Base-by-base conservation (phyloP, 2,113 vertebrate species). In the Hippocampus barbouri region DNA sequence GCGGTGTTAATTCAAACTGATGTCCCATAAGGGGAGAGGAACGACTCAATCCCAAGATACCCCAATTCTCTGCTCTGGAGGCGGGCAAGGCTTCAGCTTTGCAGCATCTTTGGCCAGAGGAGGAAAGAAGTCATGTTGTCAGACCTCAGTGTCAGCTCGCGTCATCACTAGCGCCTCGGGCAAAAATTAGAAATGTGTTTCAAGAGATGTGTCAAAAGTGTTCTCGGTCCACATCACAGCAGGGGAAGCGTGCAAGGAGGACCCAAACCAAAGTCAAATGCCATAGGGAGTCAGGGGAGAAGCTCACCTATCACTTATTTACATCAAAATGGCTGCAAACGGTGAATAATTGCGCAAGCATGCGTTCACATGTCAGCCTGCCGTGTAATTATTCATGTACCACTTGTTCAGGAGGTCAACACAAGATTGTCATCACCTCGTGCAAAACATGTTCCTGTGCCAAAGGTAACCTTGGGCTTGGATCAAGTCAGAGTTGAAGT, bases 191-290 rank as follows among this genome's bases (percentile, higher is more conserved):
- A 83, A 83, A 83, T 83, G 81, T 83, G 72, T 87, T 88, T 81
- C 79, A 16, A 82, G 88, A 92, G 86, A 92, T 81, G 86, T 92
- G 92, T 92, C 91, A 92, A 72, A 90, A 88, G 84, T 77, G 86
- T 86, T 92, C 89, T 89, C 73, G 74, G 89, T 91, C 89, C 86
- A 89, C 85, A 87, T 91, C 89, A 86, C 86, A 81, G 81, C 77
- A 62, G 70, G 75, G 85, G 18, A 71, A 88, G 70, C 53, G 81
- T 77, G 86, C 64, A 11, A 73, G 75, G 74, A 79, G 76, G 68
- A 83, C 79, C 77, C 23, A 54, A 78, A 86, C 78, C 87, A 89
- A 89, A 90, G 88, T 85, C 86, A 89, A 86, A 90, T 9, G 79
- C 85, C 85, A 71, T 63, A 60, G 75, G 77, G 74, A 66, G 81